A percentile compares a stretch with the other conserved stretches of the same genome.
phyloP scores from a whole-genome alignment of 2,888 invertebrate species.

The Agrotis exclamationis region DNA sequence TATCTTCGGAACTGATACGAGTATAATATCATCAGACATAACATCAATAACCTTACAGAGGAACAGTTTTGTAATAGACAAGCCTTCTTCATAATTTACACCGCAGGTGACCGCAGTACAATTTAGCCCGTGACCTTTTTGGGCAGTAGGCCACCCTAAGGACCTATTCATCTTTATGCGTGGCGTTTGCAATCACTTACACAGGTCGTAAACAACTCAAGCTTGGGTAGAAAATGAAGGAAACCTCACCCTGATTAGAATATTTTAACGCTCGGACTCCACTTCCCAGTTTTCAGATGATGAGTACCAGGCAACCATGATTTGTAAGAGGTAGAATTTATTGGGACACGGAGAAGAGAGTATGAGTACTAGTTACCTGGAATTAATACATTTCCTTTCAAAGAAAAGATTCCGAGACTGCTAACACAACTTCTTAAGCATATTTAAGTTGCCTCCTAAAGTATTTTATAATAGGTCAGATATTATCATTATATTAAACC shows the following conservation, averaged over 20 bases:
- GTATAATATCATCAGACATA: constrained; percentile 5
- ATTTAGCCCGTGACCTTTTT: constrained; percentile 28
- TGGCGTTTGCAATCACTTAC: constrained; percentile 50
- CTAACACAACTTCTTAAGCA: too few relatives aligned
- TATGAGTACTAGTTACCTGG: not conserved
- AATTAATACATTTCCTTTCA: not conserved
- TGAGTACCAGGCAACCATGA: constrained; percentile 1
- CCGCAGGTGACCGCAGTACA: constrained; percentile 14
- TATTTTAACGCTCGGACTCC: constrained; percentile 6
- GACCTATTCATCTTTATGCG: constrained; percentile 40
- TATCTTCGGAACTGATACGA: not conserved
- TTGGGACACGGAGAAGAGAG: not conserved
- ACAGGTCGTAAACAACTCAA: constrained; percentile 37
- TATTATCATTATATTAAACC: not conserved
- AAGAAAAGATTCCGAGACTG: too few relatives aligned
- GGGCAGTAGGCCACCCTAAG: constrained; percentile 24
- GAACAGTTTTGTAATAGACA: constrained; percentile 2
- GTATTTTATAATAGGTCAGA: not conserved
- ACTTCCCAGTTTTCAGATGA: constrained; percentile 4
- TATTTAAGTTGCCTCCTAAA: too few relatives aligned
- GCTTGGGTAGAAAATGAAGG: constrained; percentile 25
- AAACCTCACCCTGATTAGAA: constrained; percentile 18
- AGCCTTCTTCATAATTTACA: constrained; percentile 34
- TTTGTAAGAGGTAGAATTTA: not conserved
- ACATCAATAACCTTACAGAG: not conserved